These are phyloP conservation scores for Anodontia alba DNA, from an alignment of 2,888 invertebrate genomes.

Conservation along the genomic window DNA sequence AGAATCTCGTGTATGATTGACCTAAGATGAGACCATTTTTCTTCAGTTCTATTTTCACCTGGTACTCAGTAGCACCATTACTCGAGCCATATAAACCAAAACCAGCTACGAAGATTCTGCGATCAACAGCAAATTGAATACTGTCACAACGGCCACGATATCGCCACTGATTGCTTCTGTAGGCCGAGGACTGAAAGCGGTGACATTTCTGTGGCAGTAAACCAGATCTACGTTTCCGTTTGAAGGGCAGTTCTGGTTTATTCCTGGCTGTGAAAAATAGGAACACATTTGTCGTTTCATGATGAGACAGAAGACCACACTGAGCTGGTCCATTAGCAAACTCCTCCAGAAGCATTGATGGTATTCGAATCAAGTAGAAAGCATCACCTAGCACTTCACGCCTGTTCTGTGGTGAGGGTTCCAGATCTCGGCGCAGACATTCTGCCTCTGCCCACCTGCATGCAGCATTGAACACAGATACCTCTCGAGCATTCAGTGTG, in stretches of 20 bases:
- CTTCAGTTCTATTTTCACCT: constrained; percentile 97
- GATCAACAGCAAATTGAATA: constrained; percentile 98
- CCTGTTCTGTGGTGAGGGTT: constrained; percentile 91
- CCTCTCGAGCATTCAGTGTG: constrained; percentile 97
- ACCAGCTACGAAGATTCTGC: constrained; percentile 97
- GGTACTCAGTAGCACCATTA: constrained; percentile 97
- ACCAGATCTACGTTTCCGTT: constrained; percentile 93
- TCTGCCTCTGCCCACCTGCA: constrained; percentile 97
- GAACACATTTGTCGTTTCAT: constrained; percentile 98
- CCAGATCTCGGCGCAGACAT: constrained; percentile 93
- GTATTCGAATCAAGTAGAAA: constrained; percentile 95
- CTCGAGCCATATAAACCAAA: constrained; percentile 98
- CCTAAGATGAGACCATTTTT: constrained; percentile 94
- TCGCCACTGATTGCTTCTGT: constrained; percentile 98
- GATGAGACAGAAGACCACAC: constrained; percentile 94
- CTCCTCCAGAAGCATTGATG: constrained; percentile 96
- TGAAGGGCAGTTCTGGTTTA: constrained; percentile 93
- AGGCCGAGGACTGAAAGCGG: constrained; percentile 98
- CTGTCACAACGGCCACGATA: constrained; percentile 98
- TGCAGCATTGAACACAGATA: constrained; percentile 92
- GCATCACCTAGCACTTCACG: constrained; percentile 87
- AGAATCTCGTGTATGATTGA: constrained; percentile 96
- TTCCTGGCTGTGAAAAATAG: constrained; percentile 96
- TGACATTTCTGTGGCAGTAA: constrained; percentile 97
- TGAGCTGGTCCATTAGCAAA: constrained; percentile 98